Evolutionary conservation across 1,140 invertebrate species (phyloP), one percentile per base, ranked within the genome.

Genomic region (Tetranychus urticae): DNA sequence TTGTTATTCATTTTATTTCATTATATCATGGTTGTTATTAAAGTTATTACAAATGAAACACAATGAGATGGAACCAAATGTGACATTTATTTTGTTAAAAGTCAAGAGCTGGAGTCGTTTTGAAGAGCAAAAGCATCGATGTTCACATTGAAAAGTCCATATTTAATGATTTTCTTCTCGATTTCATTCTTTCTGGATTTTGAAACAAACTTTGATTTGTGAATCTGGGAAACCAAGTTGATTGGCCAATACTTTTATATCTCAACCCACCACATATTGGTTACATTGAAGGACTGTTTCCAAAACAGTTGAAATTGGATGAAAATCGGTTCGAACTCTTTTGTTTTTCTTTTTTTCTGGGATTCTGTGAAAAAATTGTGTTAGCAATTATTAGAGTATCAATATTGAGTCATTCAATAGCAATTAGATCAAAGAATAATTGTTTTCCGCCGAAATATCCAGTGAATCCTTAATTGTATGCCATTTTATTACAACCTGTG

Each of bases 191-290:
- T 34, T 90, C 23, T 23, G 23, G 77, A 71, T 96, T 96, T 52
- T 68, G 91, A 71, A 94, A 96, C 90, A 94, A 1, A 96, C 90
- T 73, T 96, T 96, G 0, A 94, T 88, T 77, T 90, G 86, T 3
- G 88, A 88, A 73, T 96, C 90, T 0, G 88, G 88, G 1, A 97
- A 75, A 62, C 86, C 81, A 1, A 96, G 75, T 0, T 84, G 82
- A 67, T 87, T 83, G 0, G 90, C 89, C 47, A 96, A 75, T 68
- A 91, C 88, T 0, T 88, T 75, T 64, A 90, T 73, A 71, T 93
- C 89, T 0, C 88, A 88, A 0, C 90, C 90, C 3, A 90, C 89
- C 86, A 96, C 88, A 71, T 96, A 94, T 70, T 94, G 90, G 68
- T 93, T 89, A 23, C 85, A 71, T 63, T 89, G 85, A 66, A 94